Percentiles rank a stretch among this genome's conserved stretches.
Evolutionary conservation across 2,797 vertebrate genomes (phyloP).

Genomic region (Lerista edwardsae): DNA sequence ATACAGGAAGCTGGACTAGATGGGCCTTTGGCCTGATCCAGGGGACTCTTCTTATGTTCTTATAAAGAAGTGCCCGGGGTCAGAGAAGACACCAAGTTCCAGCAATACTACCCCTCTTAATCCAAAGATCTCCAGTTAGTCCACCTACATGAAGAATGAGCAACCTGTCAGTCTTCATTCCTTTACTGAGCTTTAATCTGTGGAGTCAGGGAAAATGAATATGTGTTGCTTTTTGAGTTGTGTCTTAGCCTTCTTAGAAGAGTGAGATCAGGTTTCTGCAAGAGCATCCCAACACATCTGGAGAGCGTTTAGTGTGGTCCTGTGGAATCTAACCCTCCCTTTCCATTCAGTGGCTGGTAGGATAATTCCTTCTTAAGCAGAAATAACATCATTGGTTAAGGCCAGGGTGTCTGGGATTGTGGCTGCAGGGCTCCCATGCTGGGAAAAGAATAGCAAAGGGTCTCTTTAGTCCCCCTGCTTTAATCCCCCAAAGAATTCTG

Average conservation of each 20-base stretch:
- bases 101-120: no score
- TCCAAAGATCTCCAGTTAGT: no score
- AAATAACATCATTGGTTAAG: not conserved
- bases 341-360: accelerated
- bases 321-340: not conserved
- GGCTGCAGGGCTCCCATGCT: not conserved
- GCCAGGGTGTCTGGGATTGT: not conserved
- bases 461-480: no score
- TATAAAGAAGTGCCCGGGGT: not conserved
- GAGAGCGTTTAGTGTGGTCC: conserved; percentile 4
- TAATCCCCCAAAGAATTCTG: no score
- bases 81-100: no score
- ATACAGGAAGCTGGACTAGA: no score
- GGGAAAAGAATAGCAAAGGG: not conserved
- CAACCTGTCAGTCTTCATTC: not conserved
- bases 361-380: not conserved
- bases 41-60: no score
- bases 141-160: not conserved
- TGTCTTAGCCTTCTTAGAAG: not conserved
- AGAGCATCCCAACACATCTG: not conserved
- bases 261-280: not conserved
- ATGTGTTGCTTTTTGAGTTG: not conserved
- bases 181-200: not conserved
- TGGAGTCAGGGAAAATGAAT: conserved; percentile 21
- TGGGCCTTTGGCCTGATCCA: no score